These are phyloP conservation scores for Chaetodon trifasciatus DNA, from an alignment of 2,797 vertebrate genomes.

Conservation along the genomic window DNA sequence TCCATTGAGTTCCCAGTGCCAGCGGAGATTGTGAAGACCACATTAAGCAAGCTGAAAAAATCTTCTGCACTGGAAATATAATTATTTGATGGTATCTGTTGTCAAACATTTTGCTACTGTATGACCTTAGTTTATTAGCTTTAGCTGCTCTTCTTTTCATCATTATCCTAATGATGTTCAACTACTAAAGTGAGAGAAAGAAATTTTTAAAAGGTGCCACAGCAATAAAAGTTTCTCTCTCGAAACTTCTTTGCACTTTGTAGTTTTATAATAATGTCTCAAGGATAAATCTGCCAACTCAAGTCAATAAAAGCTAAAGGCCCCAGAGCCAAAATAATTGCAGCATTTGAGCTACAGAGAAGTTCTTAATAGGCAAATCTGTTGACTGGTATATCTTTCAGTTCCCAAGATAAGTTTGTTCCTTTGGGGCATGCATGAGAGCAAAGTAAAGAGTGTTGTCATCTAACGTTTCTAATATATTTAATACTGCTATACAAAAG, in stretches of 20 bases:
- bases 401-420: neutral
- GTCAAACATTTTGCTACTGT: neutral
- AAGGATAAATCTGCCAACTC: neutral
- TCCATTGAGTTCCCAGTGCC: neutral
- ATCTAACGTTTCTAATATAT: neutral
- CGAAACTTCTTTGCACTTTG: neutral
- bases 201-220: neutral
- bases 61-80: neutral
- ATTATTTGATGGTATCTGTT: neutral
- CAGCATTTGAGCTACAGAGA: neutral
- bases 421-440: neutral
- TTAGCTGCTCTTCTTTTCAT: neutral
- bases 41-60: neutral
- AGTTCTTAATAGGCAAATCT: neutral
- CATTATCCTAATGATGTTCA: constrained; percentile 4
- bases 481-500: neutral
- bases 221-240: neutral
- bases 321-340: neutral
- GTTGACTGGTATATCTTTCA: no score
- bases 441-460: neutral
- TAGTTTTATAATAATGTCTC: constrained; percentile 6
- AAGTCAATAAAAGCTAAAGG: constrained; percentile 7
- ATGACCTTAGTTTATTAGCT: constrained; percentile 15
- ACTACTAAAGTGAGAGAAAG: neutral
- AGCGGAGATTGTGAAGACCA: neutral